Evolutionary conservation across 2,888 invertebrate genomes (phyloP).

Genomic region (Thymelicus sylvestris): DNA sequence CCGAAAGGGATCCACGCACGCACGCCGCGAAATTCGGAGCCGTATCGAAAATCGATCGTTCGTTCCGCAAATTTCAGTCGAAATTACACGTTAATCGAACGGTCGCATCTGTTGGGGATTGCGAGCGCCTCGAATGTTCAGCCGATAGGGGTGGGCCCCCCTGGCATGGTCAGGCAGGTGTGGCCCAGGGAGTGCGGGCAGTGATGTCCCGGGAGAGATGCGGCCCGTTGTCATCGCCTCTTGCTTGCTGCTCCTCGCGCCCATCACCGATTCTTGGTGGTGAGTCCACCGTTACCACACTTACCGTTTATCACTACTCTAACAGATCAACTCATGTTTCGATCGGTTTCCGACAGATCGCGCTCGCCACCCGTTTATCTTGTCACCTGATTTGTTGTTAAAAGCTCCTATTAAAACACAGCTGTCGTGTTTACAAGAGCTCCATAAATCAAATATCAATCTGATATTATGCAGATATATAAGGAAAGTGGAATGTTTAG

Average conservation of each 20-base stretch:
- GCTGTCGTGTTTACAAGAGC: constrained; percentile 33
- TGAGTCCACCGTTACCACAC: constrained; percentile 83
- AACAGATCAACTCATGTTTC: not conserved
- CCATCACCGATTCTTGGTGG: constrained; percentile 95
- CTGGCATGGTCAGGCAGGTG: constrained; percentile 59
- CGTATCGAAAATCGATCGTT: constrained; percentile 66
- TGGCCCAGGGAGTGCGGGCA: constrained; percentile 63
- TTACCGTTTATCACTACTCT: not conserved
- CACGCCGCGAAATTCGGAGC: constrained; percentile 74
- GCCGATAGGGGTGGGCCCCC: constrained; percentile 15
- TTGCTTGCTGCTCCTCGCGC: constrained; percentile 94
- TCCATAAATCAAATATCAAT: constrained; percentile 36
- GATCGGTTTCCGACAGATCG: constrained; percentile 9
- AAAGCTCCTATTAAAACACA: constrained; percentile 33
- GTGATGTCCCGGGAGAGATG: constrained; percentile 84
- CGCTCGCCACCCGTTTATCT: constrained; percentile 20
- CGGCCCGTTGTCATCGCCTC: constrained; percentile 92
- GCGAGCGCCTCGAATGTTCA: constrained; percentile 16
- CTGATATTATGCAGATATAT: constrained; percentile 38
- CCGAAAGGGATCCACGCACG: constrained; percentile 78
- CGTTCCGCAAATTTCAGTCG: constrained; percentile 38
- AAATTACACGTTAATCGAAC: constrained; percentile 33
- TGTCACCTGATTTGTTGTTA: constrained; percentile 34
- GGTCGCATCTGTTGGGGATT: constrained; percentile 11
- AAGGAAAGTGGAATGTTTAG: constrained; percentile 38